Evolutionary conservation across 2,113 vertebrate genomes (phyloP), one percentile per base, ranked within the genome.

Genomic region (Sylvilagus bachmani): DNA sequence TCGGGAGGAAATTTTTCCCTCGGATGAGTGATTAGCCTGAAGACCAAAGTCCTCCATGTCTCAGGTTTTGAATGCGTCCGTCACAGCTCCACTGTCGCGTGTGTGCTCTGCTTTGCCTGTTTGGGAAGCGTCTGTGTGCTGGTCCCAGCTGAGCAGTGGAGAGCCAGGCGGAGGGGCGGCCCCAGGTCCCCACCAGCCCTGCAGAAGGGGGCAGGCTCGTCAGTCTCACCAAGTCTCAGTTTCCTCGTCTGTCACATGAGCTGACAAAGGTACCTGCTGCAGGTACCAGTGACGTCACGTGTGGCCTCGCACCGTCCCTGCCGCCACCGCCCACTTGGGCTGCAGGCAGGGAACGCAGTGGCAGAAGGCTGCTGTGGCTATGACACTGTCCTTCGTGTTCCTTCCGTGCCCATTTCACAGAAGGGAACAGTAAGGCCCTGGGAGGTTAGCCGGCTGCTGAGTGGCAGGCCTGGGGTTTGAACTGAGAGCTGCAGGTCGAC

Each of bases 191-290:
- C 64, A 31, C 27, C 0, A 69, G 67, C 36, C 0, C 10, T 2
- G 5, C 25, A 6, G 1, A 2, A n/a, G 67, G 67, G 13, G 62
- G 67, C 58, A 5, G 79, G 49, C 4, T 11, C 73, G 24, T 4
- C 14, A 0, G 44, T 31, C 6, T 0, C 69, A 0, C 10, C 44
- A 44, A 44, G 55, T 49, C 83, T 58, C 4, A 0, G 22, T 31
- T 21, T 83, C 55, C 71, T 61, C 13, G 1, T 27, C 64, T 33
- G 31, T 27, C 10, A 14, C 14, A 14, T 2, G 12, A 27, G n/a
- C 49, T 6, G 14, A 6, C 31, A 9, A 38, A 5, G 24, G 62
- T n/a, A 1, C 25, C 74, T 55, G 19, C 38, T 6, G 44, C 6
- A 44, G 44, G 44, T 44, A 44, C 44, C 44, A 44, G 44, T 44